Conservation (phyloP, 2,113 vertebrate species). For the Chionodraco myersi region DNA sequence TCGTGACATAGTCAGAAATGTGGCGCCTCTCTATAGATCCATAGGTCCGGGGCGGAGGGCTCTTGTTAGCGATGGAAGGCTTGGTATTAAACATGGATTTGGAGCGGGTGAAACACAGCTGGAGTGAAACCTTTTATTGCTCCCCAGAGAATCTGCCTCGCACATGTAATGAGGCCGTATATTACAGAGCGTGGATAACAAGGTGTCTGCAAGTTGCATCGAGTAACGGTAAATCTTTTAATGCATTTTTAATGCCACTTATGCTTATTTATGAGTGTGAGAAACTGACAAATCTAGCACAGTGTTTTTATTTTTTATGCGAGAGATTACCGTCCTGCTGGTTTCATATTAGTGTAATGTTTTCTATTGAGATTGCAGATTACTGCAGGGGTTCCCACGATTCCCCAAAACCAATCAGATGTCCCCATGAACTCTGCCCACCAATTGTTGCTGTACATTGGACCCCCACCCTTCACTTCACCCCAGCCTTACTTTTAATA, state of each 20-base stretch:
- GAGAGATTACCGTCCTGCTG: neutral
- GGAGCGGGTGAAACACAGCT: constrained; percentile 22
- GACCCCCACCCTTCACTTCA: neutral
- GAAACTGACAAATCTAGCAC: constrained; percentile 5
- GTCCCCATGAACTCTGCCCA: neutral
- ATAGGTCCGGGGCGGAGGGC: constrained; percentile 35
- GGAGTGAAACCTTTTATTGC: constrained; percentile 29
- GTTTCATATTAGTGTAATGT: neutral
- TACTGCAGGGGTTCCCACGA: neutral
- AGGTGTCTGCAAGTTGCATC: constrained; percentile 22
- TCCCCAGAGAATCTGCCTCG: neutral
- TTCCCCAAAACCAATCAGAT: neutral
- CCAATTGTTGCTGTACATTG: constrained; percentile 31
- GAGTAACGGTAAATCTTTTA: constrained; percentile 14
- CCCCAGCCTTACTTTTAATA: too few relatives aligned
- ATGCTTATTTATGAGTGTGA: constrained; percentile 14
- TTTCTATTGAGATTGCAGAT: neutral
- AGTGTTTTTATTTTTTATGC: constrained; percentile 17
- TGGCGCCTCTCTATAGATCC: constrained; percentile 34
- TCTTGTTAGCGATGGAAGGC: constrained; percentile 50
- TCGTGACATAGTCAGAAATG: constrained; percentile 62
- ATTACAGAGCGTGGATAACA: constrained; percentile 25
- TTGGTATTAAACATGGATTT: constrained; percentile 35
- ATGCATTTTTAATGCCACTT: constrained; percentile 44
- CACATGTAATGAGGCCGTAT: constrained; percentile 31